Percentiles rank a stretch among this genome's conserved stretches.
These are phyloP conservation scores for Zoanthus sociatus DNA, from an alignment of 92 coral and sea anemone genomes.

Conservation along the genomic window DNA sequence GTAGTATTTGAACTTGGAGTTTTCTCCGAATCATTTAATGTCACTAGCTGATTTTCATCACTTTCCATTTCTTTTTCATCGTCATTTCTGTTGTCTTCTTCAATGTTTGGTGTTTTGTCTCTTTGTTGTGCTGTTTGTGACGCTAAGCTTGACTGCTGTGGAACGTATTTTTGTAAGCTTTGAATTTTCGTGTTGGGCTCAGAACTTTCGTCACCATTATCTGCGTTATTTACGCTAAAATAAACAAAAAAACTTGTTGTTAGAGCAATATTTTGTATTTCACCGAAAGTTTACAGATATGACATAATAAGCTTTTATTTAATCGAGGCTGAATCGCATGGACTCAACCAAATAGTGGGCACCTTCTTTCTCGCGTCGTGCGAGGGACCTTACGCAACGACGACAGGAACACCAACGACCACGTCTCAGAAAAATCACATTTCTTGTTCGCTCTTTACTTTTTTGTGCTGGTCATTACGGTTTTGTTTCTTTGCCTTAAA, in stretches of 20 bases:
- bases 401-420: too few relatives aligned
- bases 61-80: background rate
- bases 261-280: background rate
- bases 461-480: too few relatives aligned
- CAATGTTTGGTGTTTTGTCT: background rate
- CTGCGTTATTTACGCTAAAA: background rate
- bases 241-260: background rate
- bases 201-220: background rate
- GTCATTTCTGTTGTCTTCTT: constrained; percentile 2
- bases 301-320: too few relatives aligned
- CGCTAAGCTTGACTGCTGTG: background rate
- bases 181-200: background rate
- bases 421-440: too few relatives aligned
- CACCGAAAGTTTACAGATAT: too few relatives aligned
- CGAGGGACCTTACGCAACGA: too few relatives aligned
- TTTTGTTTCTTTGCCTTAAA: too few relatives aligned
- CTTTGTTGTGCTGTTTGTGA: background rate
- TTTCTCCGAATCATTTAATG: background rate
- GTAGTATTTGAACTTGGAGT: background rate
- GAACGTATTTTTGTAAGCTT: background rate
- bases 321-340: too few relatives aligned
- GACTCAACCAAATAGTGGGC: too few relatives aligned
- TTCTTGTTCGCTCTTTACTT: too few relatives aligned
- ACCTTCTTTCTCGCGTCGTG: too few relatives aligned
- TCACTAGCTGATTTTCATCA: background rate